Evolutionary conservation across 2,888 invertebrate species (phyloP).

Genomic region (Drosophila glabriapex): DNA sequence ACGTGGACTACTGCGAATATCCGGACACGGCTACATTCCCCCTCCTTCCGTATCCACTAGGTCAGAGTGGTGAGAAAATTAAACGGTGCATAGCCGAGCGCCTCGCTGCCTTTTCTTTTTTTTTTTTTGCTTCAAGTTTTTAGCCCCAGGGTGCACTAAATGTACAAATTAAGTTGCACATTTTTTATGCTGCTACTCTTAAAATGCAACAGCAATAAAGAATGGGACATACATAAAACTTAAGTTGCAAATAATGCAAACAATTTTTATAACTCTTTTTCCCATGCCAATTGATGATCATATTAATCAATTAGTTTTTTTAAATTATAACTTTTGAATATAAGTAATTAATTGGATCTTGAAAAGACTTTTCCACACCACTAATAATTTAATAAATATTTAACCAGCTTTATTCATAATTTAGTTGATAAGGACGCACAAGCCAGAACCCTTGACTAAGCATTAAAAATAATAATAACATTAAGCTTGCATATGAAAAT

Average conservation of each 20-base stretch:
- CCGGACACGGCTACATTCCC: conserved; percentile 50
- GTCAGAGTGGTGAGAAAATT: conserved; percentile 69
- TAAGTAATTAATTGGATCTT: no score
- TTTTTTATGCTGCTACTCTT: conserved; percentile 48
- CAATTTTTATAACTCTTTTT: not conserved
- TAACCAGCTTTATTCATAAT: not conserved
- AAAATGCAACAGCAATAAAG: conserved; percentile 68
- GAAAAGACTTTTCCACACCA: no score
- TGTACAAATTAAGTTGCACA: conserved; percentile 75
- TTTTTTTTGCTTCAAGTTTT: conserved; percentile 13
- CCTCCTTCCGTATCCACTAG: conserved; percentile 31
- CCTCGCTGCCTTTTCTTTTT: conserved; percentile 17
- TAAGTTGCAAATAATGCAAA: not conserved
- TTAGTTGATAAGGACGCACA: not conserved
- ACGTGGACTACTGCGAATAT: conserved; percentile 69
- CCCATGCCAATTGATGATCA: not conserved
- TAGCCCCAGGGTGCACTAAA: conserved; percentile 70
- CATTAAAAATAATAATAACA: not conserved
- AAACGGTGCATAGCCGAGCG: conserved; percentile 71
- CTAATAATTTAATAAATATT: no score
- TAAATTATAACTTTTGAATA: not conserved
- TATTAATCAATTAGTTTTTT: not conserved
- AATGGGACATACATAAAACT: conserved; percentile 11
- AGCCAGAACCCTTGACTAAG: not conserved
- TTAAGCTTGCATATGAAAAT: not conserved